A percentile compares a stretch with the other conserved stretches of the same genome.
Conservation (phyloP, 2,113 vertebrate species). For the Corythoichthys intestinalis region DNA sequence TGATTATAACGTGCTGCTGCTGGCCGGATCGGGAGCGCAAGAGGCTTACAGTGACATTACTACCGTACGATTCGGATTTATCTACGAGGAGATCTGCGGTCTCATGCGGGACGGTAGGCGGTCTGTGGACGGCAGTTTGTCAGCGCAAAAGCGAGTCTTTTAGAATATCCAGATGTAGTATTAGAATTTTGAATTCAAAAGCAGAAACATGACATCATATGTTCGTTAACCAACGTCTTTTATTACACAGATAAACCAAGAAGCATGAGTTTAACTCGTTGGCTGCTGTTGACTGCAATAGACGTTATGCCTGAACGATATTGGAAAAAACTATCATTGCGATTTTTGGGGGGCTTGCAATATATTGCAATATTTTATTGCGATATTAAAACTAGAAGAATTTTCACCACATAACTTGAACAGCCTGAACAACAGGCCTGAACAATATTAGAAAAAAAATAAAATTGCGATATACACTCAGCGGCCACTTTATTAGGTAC, state of each 20-base stretch:
- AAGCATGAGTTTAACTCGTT: not conserved
- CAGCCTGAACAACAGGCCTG: too few species aligned
- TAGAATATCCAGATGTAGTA: constrained; percentile 3
- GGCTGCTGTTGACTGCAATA: too few species aligned
- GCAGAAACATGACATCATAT: constrained; percentile 1
- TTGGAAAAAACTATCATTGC: too few species aligned
- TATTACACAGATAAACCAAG: not conserved
- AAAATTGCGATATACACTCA: too few species aligned
- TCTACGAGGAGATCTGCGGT: constrained; percentile 26
- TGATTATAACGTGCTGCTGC: constrained; percentile 31
- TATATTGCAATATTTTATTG: too few species aligned
- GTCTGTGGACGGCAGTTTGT: constrained; percentile 19
- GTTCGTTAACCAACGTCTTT: not conserved
- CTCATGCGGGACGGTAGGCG: constrained; percentile 13
- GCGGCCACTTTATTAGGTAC: too few species aligned
- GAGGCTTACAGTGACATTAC: constrained; percentile 20
- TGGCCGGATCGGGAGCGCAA: constrained; percentile 14
- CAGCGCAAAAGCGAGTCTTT: constrained; percentile 2
- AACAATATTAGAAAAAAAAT: too few species aligned
- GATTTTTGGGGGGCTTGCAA: too few species aligned
- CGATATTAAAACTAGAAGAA: too few species aligned
- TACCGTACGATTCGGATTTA: constrained; percentile 30
- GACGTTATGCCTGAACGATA: too few species aligned
- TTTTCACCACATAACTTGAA: too few species aligned
- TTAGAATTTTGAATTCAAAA: not conserved